Conservation (phyloP, 2,797 vertebrate species). For the Enoplosus armatus region DNA sequence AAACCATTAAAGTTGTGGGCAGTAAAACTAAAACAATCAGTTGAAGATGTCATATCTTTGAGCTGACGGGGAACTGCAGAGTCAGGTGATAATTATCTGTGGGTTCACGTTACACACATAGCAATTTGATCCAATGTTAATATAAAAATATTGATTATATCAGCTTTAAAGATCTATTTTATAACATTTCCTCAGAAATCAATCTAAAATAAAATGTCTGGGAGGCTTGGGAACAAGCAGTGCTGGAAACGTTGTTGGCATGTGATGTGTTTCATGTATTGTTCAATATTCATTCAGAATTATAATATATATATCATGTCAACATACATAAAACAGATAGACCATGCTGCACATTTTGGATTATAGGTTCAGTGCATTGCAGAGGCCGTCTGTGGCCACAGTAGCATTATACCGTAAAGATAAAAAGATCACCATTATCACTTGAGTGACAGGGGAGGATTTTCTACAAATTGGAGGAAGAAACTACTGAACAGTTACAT, state of each 20-base stretch:
- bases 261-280: not conserved
- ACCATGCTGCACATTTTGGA: not conserved
- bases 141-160: not conserved
- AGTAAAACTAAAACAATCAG: not conserved
- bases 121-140: not conserved
- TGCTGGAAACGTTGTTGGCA: not conserved
- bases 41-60: not conserved
- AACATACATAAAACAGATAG: not conserved
- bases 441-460: conserved; percentile 42
- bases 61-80: not conserved
- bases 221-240: not conserved
- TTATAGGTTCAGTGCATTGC: not conserved
- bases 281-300: too few relatives aligned
- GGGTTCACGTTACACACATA: not conserved
- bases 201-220: not conserved
- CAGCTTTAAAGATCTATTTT: not conserved
- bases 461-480: conserved; percentile 31
- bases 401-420: conserved; percentile 7
- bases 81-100: not conserved
- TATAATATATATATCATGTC: not conserved
- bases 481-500: conserved; percentile 45
- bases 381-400: not conserved
- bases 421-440: conserved; percentile 41
- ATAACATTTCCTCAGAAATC: not conserved
- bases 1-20: not conserved